Evolutionary conservation across 2,888 invertebrate species (phyloP).

Genomic region (Sesamia inferens): DNA sequence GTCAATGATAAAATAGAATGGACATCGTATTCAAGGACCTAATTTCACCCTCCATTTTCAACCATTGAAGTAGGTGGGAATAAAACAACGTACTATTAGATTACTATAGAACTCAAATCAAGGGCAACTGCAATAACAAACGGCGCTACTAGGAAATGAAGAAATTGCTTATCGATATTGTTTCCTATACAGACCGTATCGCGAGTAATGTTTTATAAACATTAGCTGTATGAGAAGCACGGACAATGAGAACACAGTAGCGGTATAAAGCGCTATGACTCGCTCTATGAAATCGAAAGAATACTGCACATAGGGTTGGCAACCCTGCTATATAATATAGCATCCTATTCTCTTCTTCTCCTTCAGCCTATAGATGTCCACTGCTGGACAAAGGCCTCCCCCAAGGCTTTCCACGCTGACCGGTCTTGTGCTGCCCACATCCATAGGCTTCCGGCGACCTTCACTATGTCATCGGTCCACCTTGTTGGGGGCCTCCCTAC

Average conservation of each 20-base stretch:
- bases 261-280: slow-evolving; percentile 51
- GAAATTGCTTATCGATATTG: slow-evolving; percentile 74
- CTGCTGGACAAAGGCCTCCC: too few relatives aligned
- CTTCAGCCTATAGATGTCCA: too few relatives aligned
- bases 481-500: too few relatives aligned
- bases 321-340: too few relatives aligned
- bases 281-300: slow-evolving; percentile 42
- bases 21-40: neutral
- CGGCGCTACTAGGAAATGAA: slow-evolving; percentile 72
- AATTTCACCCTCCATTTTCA: slow-evolving; percentile 2
- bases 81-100: slow-evolving; percentile 32
- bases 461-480: too few relatives aligned
- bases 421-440: too few relatives aligned
- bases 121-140: slow-evolving; percentile 65
- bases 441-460: too few relatives aligned
- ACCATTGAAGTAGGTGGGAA: slow-evolving; percentile 4
- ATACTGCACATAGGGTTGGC: slow-evolving; percentile 14
- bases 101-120: slow-evolving; percentile 60
- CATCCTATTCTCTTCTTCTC: too few relatives aligned
- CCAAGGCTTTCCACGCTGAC: too few relatives aligned
- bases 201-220: slow-evolving; percentile 75
- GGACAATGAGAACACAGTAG: slow-evolving; percentile 57
- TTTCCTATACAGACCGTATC: slow-evolving; percentile 69
- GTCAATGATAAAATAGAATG: neutral
- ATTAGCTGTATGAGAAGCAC: slow-evolving; percentile 58